These are phyloP conservation scores for Strix occidentalis DNA, from an alignment of 2,797 vertebrate species.

Conservation along the genomic window DNA sequence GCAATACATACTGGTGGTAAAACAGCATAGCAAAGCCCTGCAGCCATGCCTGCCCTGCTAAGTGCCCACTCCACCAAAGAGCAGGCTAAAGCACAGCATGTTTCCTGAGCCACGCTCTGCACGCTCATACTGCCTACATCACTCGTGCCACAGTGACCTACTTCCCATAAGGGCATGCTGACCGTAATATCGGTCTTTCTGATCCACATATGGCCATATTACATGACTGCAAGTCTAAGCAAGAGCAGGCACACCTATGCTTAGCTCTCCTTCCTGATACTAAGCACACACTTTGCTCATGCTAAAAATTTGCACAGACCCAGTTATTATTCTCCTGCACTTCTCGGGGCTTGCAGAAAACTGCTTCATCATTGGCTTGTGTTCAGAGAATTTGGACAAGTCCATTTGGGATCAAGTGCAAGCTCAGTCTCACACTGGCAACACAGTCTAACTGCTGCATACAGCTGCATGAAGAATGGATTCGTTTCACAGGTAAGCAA, in stretches of 20 bases:
- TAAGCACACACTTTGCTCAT: background rate
- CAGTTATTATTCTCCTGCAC: background rate
- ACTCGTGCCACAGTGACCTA: background rate
- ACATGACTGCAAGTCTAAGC: background rate
- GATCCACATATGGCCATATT: background rate
- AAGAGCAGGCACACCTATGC: background rate
- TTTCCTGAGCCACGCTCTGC: background rate
- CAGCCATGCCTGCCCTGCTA: background rate
- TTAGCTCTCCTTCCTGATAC: background rate
- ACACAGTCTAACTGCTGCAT: background rate
- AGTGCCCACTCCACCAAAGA: background rate
- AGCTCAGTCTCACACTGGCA: background rate
- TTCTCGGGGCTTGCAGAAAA: background rate
- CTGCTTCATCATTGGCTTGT: background rate
- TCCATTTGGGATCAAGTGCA: background rate
- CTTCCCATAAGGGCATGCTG: background rate
- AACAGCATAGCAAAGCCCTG: background rate
- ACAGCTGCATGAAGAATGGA: background rate
- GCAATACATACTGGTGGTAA: background rate
- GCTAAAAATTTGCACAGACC: background rate
- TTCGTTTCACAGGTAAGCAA: background rate
- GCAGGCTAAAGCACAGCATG: rapidly evolving
- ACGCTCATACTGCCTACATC: background rate
- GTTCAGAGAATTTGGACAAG: background rate
- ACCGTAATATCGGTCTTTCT: background rate